A percentile compares a stretch with the other conserved stretches of the same genome.
phyloP scores from a whole-genome alignment of 92 coral and sea anemone genomes.

The Meandrina meandrites region DNA sequence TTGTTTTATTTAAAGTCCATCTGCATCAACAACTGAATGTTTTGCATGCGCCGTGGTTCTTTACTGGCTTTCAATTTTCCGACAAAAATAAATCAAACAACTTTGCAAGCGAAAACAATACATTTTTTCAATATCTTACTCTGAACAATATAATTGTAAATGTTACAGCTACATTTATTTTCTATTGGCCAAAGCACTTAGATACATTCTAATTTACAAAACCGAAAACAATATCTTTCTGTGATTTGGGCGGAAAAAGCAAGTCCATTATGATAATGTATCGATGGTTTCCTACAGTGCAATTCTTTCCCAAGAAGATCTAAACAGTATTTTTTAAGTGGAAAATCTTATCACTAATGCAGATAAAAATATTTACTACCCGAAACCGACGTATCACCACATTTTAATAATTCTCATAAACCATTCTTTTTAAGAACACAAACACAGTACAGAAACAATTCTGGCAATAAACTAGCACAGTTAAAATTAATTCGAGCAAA shows the following conservation, averaged over 20 bases:
- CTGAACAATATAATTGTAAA: conserved; percentile 1
- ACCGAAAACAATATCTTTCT: conserved; percentile 11
- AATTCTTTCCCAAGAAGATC: background rate
- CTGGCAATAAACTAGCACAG: background rate
- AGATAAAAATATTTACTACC: background rate
- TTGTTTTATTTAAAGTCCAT: background rate
- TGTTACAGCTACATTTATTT: background rate
- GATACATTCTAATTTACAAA: background rate
- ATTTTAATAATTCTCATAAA: background rate
- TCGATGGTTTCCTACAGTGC: conserved; percentile 1
- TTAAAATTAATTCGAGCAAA: background rate
- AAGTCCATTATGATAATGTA: conserved; percentile 8
- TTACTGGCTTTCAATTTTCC: background rate
- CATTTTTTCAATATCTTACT: background rate
- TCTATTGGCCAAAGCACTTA: background rate
- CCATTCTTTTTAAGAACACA: background rate
- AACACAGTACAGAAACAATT: background rate
- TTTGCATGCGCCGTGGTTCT: background rate
- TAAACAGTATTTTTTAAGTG: conserved; percentile 15
- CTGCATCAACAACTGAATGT: background rate
- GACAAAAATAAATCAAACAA: background rate
- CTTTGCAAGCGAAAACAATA: background rate
- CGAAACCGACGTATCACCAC: background rate
- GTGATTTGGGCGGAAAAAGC: background rate
- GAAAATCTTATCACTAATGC: conserved; percentile 15